These are phyloP conservation scores for Lutjanus argentimaculatus DNA, from an alignment of 2,797 vertebrate species.

Conservation along the genomic window DNA sequence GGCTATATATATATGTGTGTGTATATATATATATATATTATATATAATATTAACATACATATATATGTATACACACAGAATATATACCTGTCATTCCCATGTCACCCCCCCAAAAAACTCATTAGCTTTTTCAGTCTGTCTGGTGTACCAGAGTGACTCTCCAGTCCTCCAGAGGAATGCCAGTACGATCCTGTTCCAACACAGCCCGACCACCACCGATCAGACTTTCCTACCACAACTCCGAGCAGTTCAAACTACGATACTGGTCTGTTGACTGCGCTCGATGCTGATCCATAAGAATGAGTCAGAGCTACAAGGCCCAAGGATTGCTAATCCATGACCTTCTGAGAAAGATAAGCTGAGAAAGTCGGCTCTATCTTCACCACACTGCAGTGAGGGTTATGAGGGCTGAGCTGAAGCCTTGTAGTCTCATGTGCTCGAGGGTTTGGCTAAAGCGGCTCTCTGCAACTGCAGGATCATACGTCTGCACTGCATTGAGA, in stretches of 20 bases:
- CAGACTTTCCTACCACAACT: conserved; percentile 75
- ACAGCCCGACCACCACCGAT: conserved; percentile 48
- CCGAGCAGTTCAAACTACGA: conserved; percentile 37
- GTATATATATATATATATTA: too few species aligned
- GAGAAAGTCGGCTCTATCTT: conserved; percentile 61
- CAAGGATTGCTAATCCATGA: conserved; percentile 76
- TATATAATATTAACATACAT: not conserved
- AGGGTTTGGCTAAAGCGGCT: conserved; percentile 66
- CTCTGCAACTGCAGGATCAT: conserved; percentile 60
- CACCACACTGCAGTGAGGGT: conserved; percentile 41
- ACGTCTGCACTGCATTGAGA: conserved; percentile 50
- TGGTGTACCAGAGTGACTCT: conserved; percentile 34
- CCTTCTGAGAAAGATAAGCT: conserved; percentile 76
- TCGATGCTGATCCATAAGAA: conserved; percentile 53
- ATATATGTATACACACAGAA: not conserved
- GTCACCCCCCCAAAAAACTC: not conserved
- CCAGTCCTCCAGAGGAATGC: conserved; percentile 57
- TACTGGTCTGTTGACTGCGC: conserved; percentile 44
- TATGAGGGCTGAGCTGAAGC: conserved; percentile 59
- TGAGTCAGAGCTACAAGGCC: conserved; percentile 64
- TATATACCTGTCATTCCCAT: conserved; percentile 8
- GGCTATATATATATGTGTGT: too few species aligned
- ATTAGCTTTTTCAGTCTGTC: conserved; percentile 7
- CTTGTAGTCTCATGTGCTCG: conserved; percentile 57
- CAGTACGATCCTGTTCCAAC: conserved; percentile 51